Conservation (phyloP, 1,140 invertebrate species). For the Phenacoccus solenopsis region DNA sequence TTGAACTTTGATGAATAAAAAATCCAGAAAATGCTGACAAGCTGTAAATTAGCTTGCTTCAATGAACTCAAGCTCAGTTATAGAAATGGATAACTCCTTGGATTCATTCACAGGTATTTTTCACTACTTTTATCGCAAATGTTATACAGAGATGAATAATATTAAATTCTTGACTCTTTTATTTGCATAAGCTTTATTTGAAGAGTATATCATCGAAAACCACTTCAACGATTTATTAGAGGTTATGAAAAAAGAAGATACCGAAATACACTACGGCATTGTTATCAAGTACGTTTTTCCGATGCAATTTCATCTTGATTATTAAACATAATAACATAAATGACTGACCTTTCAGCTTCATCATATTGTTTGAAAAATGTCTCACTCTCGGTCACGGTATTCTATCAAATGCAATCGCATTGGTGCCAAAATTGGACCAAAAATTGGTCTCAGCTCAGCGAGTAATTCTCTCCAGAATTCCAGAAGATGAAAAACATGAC, state of each 20-base stretch:
- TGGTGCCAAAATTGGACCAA: slow-evolving; percentile 47
- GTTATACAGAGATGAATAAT: too few relatives aligned
- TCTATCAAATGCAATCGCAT: slow-evolving; percentile 39
- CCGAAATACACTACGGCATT: slow-evolving; percentile 34
- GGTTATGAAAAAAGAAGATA: slow-evolving; percentile 34
- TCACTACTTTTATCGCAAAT: not conserved
- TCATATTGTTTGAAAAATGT: slow-evolving; percentile 45
- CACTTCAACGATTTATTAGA: slow-evolving; percentile 34
- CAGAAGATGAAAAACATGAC: slow-evolving; percentile 31
- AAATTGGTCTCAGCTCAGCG: slow-evolving; percentile 44
- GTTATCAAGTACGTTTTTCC: slow-evolving; percentile 36
- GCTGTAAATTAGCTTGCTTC: too few relatives aligned
- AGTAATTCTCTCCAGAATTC: slow-evolving; percentile 38
- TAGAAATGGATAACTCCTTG: not conserved
- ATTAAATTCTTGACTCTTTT: not conserved
- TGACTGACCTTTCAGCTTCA: slow-evolving; percentile 41
- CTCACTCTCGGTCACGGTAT: slow-evolving; percentile 42
- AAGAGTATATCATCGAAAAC: slow-evolving; percentile 33
- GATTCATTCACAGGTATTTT: not conserved
- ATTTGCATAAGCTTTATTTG: slow-evolving; percentile 28
- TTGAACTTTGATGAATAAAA: too few relatives aligned
- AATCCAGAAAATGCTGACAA: too few relatives aligned
- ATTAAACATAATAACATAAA: slow-evolving; percentile 22
- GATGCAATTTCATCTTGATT: not conserved
- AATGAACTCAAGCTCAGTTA: too few relatives aligned